Evolutionary conservation across 2,888 invertebrate genomes (phyloP).

Genomic region (Drosophila atripex): DNA sequence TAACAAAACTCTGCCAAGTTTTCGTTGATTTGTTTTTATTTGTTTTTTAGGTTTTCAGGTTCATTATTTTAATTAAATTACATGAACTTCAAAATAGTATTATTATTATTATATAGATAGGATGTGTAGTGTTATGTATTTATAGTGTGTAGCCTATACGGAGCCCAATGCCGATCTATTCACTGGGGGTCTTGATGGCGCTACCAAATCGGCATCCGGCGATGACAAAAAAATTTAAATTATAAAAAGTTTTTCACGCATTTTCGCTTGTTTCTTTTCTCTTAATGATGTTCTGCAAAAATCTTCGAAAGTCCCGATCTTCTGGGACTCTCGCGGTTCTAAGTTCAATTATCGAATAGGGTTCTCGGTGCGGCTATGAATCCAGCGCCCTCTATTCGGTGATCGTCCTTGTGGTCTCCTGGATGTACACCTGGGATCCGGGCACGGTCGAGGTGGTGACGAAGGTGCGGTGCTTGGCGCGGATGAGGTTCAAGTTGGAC

Average conservation of each 20-base stretch:
- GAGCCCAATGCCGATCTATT: conserved; percentile 44
- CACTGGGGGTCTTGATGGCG: conserved; percentile 36
- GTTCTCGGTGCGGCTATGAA: conserved; percentile 28
- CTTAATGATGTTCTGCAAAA: conserved; percentile 3
- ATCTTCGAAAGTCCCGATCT: conserved; percentile 21
- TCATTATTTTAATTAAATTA: conserved; percentile 83
- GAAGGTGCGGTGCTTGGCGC: conserved; percentile 99
- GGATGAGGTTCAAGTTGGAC: conserved; percentile 96
- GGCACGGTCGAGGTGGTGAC: conserved; percentile 97
- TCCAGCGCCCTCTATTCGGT: conserved; percentile 78
- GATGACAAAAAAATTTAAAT: conserved; percentile 56
- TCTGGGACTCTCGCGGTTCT: conserved; percentile 40
- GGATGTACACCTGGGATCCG: conserved; percentile 95
- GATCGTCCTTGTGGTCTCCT: conserved; percentile 90
- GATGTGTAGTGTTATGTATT: conserved; percentile 78
- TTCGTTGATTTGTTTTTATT: conserved; percentile 56
- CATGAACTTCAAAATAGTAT: conserved; percentile 80
- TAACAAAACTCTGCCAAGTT: conserved; percentile 53
- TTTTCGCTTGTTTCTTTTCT: conserved; percentile 31
- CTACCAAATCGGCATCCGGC: conserved; percentile 9
- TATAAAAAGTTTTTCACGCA: conserved; percentile 62
- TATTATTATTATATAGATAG: conserved; percentile 71
- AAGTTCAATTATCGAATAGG: conserved; percentile 51
- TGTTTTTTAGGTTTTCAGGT: conserved; percentile 70
- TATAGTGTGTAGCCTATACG: conserved; percentile 77